Base-by-base conservation (phyloP, 1,140 invertebrate genomes). In the Drosophila orena region DNA sequence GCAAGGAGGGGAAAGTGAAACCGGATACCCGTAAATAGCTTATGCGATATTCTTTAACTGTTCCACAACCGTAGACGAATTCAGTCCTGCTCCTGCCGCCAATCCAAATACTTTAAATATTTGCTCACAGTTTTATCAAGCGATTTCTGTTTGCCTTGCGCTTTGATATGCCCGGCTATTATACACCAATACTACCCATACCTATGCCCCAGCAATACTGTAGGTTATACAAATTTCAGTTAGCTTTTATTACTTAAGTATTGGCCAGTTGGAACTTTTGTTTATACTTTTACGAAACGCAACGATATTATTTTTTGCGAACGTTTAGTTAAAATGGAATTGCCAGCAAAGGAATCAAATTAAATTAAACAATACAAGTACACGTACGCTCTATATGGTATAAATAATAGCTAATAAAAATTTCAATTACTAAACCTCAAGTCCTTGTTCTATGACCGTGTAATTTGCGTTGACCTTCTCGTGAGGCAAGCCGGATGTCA, bases 211-310 rank as follows among this genome's bases (percentile, higher is more conserved):
- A 52, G 40, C 38, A 79, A 40, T 35, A 40, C 64, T 72, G 83
- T 86, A 86, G 83, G 83, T 83, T 86, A 86, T 79, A 83, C 40
- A 37, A 86, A 86, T 88, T 89, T 86, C 79, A 86, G 84, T 86
- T 86, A 86, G 79, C 83, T 49, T 72, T 66, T 79, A 84, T 69
- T 65, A 64, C 37, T 52, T 86, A 79, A 72, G 76, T 76, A 86
- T 83, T 78, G 77, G 70, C 64, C 69, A 72, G 61, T 77, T 79
- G 72, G 57, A 61, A 55, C 50, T 56, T 50, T 71, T 53, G 47
- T 77, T 77, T 62, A 40, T 27, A 34, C 49, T 54, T 47, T 57
- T 71, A 40, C 40, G 43, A 70, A 57, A 49, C 59, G 59, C 59
- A 62, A 54, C 50, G 59, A 54, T n/a, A 22, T 53, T 37, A 65